phyloP scores from a whole-genome alignment of 2,797 vertebrate genomes.

The Enoplosus armatus region DNA sequence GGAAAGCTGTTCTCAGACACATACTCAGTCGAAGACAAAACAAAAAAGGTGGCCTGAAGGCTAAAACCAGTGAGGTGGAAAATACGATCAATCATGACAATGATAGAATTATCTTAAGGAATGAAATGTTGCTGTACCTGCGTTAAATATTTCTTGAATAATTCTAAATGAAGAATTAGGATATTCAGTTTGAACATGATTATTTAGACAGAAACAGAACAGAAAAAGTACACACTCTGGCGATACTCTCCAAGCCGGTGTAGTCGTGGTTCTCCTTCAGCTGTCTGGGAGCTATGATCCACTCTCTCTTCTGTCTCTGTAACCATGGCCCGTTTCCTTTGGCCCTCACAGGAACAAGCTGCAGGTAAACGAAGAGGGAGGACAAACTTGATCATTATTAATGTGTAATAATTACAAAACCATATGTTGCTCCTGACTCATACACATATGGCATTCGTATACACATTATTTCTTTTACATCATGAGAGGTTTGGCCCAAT shows the following conservation, averaged over 20 bases:
- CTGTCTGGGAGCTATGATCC: slow-evolving; percentile 88
- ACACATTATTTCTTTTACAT: neutral
- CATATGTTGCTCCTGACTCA: neutral
- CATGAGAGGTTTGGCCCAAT: neutral
- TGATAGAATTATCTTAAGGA: no score
- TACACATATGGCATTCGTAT: neutral
- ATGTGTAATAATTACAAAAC: neutral
- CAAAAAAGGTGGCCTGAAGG: neutral
- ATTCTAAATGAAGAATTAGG: neutral
- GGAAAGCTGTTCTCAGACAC: neutral
- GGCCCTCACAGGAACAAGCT: slow-evolving; percentile 65
- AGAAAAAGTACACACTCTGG: slow-evolving; percentile 84
- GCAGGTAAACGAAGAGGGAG: slow-evolving; percentile 35
- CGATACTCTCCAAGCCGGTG: slow-evolving; percentile 81
- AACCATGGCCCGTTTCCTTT: slow-evolving; percentile 46
- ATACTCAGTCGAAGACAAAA: neutral
- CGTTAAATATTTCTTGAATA: neutral
- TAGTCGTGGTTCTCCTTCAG: slow-evolving; percentile 90
- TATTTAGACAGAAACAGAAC: neutral
- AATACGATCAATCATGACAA: neutral
- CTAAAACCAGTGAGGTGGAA: neutral
- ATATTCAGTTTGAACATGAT: neutral
- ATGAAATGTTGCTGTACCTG: neutral
- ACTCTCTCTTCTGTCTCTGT: slow-evolving; percentile 90
- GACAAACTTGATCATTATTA: neutral